Percentiles rank a stretch among this genome's conserved stretches.
These are phyloP conservation scores for Conus betulinus DNA, from an alignment of 1,140 invertebrate species.

Conservation along the genomic window DNA sequence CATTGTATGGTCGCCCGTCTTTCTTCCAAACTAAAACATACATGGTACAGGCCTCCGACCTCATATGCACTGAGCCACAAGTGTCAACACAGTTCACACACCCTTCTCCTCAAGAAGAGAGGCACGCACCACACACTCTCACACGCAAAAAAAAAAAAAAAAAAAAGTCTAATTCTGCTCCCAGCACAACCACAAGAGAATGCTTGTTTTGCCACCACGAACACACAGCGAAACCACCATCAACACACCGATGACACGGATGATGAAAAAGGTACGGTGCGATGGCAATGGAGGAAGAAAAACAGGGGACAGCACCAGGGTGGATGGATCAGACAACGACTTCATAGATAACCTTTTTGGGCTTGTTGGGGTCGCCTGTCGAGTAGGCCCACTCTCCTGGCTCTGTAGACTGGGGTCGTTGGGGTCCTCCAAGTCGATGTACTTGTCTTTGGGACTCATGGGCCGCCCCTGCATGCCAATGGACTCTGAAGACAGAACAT, in stretches of 20 bases:
- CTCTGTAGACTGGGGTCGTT: conserved; percentile 57
- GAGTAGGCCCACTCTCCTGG: conserved; percentile 63
- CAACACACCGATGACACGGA: neutral
- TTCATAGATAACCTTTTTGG: conserved; percentile 74
- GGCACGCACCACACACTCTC: too few relatives aligned
- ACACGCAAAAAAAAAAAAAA: too few relatives aligned
- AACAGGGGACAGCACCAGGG: neutral
- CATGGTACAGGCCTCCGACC: too few relatives aligned
- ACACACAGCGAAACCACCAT: too few relatives aligned
- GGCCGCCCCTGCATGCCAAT: conserved; percentile 41
- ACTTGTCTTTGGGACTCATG: conserved; percentile 64
- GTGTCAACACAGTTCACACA: too few relatives aligned
- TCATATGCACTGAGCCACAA: too few relatives aligned
- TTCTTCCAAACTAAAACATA: too few relatives aligned
- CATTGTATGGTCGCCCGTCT: too few relatives aligned
- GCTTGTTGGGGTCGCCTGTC: conserved; percentile 64
- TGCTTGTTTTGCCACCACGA: too few relatives aligned
- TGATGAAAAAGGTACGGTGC: neutral
- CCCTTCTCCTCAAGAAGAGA: too few relatives aligned
- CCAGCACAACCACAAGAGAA: too few relatives aligned
- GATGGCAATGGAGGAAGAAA: neutral
- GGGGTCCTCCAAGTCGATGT: conserved; percentile 59
- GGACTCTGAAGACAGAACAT: neutral
- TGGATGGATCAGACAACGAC: conserved; percentile 56
- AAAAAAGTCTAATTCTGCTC: too few relatives aligned